Conservation (phyloP, 2,797 vertebrate genomes). For the Pangasius macronema region DNA sequence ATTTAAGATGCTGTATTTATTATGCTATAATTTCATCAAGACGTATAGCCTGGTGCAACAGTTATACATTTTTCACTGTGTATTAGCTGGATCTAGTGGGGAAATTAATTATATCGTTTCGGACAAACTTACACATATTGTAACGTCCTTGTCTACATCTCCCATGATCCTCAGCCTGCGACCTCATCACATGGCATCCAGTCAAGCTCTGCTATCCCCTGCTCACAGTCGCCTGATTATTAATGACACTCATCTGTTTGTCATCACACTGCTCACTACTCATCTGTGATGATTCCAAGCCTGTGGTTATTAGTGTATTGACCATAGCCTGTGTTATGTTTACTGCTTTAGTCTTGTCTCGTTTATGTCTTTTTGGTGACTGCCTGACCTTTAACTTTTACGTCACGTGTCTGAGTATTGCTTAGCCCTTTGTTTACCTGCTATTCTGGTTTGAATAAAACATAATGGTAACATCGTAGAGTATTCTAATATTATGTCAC, state of each 20-base stretch:
- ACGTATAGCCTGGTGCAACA: conserved; percentile 26
- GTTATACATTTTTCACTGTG: not conserved
- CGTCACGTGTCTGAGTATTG: not conserved
- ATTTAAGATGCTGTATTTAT: conserved; percentile 27
- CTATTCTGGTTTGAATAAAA: not conserved
- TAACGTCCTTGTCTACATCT: not conserved
- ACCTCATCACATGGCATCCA: not conserved
- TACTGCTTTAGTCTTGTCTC: not conserved
- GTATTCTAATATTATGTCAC: too few relatives aligned
- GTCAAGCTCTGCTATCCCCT: conserved; percentile 8
- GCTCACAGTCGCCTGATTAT: not conserved
- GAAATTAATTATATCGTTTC: not conserved
- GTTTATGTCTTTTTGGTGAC: not conserved
- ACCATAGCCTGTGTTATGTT: not conserved
- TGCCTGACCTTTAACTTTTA: not conserved
- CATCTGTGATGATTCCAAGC: not conserved
- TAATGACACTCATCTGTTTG: conserved; percentile 8
- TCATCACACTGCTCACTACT: not conserved
- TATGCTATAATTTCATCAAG: conserved; percentile 41
- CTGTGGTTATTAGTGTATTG: not conserved
- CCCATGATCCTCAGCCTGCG: not conserved
- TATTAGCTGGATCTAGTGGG: not conserved
- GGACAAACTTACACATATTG: not conserved
- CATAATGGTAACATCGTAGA: not conserved
- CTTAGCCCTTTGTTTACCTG: not conserved